phyloP scores from a whole-genome alignment of 1,140 invertebrate genomes.

The Marisa cornuarietis region DNA sequence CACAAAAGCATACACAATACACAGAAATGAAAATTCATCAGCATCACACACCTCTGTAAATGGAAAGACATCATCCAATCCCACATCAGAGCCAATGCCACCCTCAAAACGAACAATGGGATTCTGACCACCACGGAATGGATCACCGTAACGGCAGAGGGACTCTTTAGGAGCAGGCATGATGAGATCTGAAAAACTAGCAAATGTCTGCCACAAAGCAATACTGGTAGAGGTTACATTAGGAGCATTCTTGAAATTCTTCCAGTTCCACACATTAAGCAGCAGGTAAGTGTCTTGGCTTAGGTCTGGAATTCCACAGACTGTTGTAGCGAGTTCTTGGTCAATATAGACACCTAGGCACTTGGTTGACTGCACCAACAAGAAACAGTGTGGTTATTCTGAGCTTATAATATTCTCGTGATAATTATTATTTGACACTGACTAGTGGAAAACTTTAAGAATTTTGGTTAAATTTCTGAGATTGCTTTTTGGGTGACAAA shows the following conservation, averaged over 20 bases:
- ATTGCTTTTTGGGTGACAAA: background rate
- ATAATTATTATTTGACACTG: background rate
- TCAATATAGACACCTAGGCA: slow-evolving; percentile 34
- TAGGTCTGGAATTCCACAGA: slow-evolving; percentile 42
- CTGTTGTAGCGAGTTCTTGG: background rate
- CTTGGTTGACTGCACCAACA: slow-evolving; percentile 26
- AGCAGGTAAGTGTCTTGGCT: slow-evolving; percentile 27
- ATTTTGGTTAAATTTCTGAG: background rate
- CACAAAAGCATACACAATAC: background rate
- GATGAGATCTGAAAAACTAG: slow-evolving; percentile 31
- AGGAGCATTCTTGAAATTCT: slow-evolving; percentile 29
- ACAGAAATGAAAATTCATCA: background rate
- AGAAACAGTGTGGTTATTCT: background rate
- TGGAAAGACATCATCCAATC: slow-evolving; percentile 20
- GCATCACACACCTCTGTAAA: slow-evolving; percentile 27
- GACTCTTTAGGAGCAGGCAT: slow-evolving; percentile 29
- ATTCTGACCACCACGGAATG: slow-evolving; percentile 37
- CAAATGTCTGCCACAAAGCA: slow-evolving; percentile 26
- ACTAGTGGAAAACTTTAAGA: background rate
- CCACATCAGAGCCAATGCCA: slow-evolving; percentile 31
- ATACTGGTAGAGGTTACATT: background rate
- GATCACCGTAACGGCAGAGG: slow-evolving; percentile 38
- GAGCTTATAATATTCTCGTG: background rate
- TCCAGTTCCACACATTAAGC: slow-evolving; percentile 38
- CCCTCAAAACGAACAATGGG: slow-evolving; percentile 41